Evolutionary conservation across 2,888 invertebrate species (phyloP).

Genomic region (Harpalus rubripes): DNA sequence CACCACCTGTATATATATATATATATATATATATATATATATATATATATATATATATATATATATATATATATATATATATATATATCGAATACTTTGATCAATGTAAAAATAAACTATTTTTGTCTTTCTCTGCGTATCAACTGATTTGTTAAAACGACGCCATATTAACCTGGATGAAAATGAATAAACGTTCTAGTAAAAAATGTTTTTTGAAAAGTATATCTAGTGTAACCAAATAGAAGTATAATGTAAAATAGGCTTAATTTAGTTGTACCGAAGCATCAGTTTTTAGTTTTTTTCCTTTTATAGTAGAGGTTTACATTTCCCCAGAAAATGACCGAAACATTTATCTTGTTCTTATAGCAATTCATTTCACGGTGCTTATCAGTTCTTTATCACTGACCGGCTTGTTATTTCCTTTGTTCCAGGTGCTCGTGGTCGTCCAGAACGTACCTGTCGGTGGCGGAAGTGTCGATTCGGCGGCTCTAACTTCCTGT

Average conservation of each 20-base stretch:
- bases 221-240: too few species aligned
- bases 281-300: background rate
- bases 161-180: background rate
- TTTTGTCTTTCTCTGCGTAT: too few species aligned
- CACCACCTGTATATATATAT: too few species aligned
- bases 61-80: too few species aligned
- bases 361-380: slow-evolving; percentile 24
- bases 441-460: slow-evolving; percentile 20
- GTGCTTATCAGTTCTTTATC: slow-evolving; percentile 25
- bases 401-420: background rate
- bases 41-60: too few species aligned
- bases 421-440: slow-evolving; percentile 26
- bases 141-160: too few species aligned
- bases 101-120: too few species aligned
- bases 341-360: background rate
- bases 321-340: background rate
- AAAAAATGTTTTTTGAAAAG: too few species aligned
- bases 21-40: too few species aligned
- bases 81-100: too few species aligned
- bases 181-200: background rate
- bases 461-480: slow-evolving; percentile 63
- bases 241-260: too few species aligned
- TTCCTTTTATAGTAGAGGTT: background rate
- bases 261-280: too few species aligned
- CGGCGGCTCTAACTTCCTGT: slow-evolving; percentile 65